phyloP scores from a whole-genome alignment of 2,113 vertebrate species.

The Lepisosteus oculatus region DNA sequence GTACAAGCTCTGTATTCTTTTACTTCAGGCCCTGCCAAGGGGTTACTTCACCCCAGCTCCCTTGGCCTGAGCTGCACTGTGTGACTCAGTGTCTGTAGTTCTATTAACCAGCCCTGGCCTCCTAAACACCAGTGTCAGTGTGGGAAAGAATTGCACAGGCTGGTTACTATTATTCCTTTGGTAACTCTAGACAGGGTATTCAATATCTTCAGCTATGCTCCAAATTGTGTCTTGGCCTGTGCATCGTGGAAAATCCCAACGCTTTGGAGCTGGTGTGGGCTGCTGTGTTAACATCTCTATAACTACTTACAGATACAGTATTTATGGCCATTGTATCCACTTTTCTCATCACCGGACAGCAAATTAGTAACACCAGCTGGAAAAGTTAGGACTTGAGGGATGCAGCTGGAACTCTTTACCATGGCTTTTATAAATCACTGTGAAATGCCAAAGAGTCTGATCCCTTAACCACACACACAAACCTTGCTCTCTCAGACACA shows the following conservation, averaged over 20 bases:
- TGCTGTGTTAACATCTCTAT: slow-evolving; percentile 42
- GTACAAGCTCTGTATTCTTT: slow-evolving; percentile 16
- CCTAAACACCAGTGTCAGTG: slow-evolving; percentile 32
- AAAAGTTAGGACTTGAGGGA: background rate
- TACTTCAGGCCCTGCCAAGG: slow-evolving; percentile 10
- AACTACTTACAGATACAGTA: slow-evolving; percentile 45
- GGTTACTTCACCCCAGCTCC: slow-evolving; percentile 20
- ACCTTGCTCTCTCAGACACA: background rate
- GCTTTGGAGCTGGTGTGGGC: slow-evolving; percentile 48
- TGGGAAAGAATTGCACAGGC: slow-evolving; percentile 50
- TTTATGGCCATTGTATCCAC: background rate
- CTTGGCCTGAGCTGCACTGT: slow-evolving; percentile 7
- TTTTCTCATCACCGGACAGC: slow-evolving; percentile 17
- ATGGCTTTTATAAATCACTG: background rate
- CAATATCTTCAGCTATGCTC: slow-evolving; percentile 46
- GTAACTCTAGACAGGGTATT: slow-evolving; percentile 55
- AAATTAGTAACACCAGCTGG: slow-evolving; percentile 20
- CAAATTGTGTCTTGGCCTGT: slow-evolving; percentile 49
- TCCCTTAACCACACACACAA: background rate
- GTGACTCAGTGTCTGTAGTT: slow-evolving; percentile 29
- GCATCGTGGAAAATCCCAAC: slow-evolving; percentile 54
- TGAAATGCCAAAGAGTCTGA: slow-evolving; percentile 4
- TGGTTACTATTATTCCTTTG: slow-evolving; percentile 50
- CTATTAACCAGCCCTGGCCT: slow-evolving; percentile 41
- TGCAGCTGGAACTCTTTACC: background rate